These are phyloP conservation scores for Hippocampus kuda DNA, from an alignment of 2,797 vertebrate genomes.

Conservation along the genomic window DNA sequence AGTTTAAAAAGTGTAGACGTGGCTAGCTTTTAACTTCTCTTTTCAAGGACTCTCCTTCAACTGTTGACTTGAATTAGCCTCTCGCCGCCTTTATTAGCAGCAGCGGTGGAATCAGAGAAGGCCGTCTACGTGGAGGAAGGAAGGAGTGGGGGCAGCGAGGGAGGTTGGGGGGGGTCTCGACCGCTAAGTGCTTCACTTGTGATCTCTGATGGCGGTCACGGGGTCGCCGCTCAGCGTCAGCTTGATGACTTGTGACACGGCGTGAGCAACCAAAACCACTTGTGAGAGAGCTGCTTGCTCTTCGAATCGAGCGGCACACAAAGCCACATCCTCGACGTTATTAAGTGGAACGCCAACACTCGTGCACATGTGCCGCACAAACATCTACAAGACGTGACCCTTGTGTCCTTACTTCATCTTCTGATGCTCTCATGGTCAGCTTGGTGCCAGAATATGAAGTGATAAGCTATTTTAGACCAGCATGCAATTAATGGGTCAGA, in stretches of 20 bases:
- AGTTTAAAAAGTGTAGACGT: slow-evolving; percentile 32
- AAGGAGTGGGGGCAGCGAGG: slow-evolving; percentile 15
- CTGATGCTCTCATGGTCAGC: slow-evolving; percentile 6
- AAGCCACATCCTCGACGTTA: slow-evolving; percentile 30
- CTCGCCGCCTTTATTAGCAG: slow-evolving; percentile 60
- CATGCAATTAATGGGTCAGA: slow-evolving; percentile 34
- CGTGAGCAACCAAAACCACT: slow-evolving; percentile 50
- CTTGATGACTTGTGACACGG: slow-evolving; percentile 70
- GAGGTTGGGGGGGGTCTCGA: slow-evolving; percentile 2
- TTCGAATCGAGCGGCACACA: slow-evolving; percentile 18
- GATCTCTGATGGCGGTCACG: slow-evolving; percentile 64
- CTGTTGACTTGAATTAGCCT: slow-evolving; percentile 63
- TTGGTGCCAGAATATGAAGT: background rate
- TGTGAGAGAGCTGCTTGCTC: background rate
- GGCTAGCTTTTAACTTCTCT: slow-evolving; percentile 18
- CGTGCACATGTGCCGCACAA: background rate
- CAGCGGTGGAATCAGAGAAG: slow-evolving; percentile 63
- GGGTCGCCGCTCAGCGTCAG: slow-evolving; percentile 63
- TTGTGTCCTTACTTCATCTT: slow-evolving; percentile 2
- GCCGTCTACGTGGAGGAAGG: slow-evolving; percentile 46
- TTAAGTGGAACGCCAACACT: background rate
- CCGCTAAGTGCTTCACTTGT: slow-evolving; percentile 56
- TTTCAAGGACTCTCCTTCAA: slow-evolving; percentile 41
- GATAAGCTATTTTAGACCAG: slow-evolving; percentile 17
- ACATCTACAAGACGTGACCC: slow-evolving; percentile 21